Conservation (phyloP, 2,113 vertebrate genomes). For the Labeo rohita region DNA sequence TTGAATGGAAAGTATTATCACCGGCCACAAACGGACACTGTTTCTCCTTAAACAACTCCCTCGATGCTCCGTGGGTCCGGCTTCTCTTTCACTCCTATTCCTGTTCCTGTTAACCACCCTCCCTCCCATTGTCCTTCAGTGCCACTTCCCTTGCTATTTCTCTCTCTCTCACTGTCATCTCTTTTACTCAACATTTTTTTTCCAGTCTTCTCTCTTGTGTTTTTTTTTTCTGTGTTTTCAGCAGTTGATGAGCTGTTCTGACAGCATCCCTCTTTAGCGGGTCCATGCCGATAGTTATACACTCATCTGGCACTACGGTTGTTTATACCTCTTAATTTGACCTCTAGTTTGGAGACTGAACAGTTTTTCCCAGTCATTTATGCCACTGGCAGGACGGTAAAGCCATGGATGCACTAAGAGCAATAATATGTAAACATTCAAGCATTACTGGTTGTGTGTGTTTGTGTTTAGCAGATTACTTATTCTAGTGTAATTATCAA, state of each 20-base stretch:
- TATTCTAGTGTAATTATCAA: neutral
- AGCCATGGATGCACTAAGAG: slow-evolving; percentile 40
- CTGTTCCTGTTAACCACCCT: slow-evolving; percentile 61
- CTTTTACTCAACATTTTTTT: slow-evolving; percentile 4
- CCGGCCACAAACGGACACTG: slow-evolving; percentile 92
- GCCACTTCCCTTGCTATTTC: slow-evolving; percentile 63
- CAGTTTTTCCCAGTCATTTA: slow-evolving; percentile 7
- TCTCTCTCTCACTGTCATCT: slow-evolving; percentile 41
- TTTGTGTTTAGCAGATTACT: neutral
- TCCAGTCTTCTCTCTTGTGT: slow-evolving; percentile 55
- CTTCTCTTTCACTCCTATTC: slow-evolving; percentile 58
- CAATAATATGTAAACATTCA: slow-evolving; percentile 51
- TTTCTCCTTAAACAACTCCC: slow-evolving; percentile 77
- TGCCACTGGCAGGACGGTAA: slow-evolving; percentile 49
- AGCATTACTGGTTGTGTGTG: slow-evolving; percentile 13
- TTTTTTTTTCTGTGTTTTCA: slow-evolving; percentile 51
- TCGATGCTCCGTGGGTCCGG: slow-evolving; percentile 53
- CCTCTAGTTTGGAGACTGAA: slow-evolving; percentile 6
- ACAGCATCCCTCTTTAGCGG: neutral
- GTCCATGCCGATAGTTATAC: neutral
- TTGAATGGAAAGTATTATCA: slow-evolving; percentile 96
- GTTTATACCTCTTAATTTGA: slow-evolving; percentile 30
- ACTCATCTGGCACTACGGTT: slow-evolving; percentile 4
- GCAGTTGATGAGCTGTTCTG: slow-evolving; percentile 15
- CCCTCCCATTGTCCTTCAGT: slow-evolving; percentile 60